Conservation (phyloP, 1,140 invertebrate species). For the Aculops lycopersici region DNA sequence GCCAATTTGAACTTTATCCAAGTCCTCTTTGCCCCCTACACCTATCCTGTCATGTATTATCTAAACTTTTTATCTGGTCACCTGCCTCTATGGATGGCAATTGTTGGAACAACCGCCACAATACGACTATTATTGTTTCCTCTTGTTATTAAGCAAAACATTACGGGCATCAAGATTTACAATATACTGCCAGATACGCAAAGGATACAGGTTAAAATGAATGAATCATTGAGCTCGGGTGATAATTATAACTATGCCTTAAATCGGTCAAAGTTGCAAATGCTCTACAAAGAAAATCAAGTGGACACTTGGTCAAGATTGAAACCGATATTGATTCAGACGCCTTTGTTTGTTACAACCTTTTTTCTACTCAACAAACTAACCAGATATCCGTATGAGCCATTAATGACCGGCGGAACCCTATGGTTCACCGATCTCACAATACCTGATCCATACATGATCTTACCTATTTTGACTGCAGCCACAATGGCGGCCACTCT, state of each 20-base stretch:
- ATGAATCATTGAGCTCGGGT: constrained; percentile 38
- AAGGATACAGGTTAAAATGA: constrained; percentile 39
- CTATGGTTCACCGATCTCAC: constrained; percentile 78
- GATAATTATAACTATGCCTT: constrained; percentile 40
- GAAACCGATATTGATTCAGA: constrained; percentile 43
- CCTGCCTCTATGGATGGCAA: constrained; percentile 64
- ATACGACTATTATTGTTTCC: constrained; percentile 43
- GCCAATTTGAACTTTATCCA: background rate
- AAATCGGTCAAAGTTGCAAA: constrained; percentile 34
- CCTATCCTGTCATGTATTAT: constrained; percentile 14
- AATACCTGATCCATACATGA: constrained; percentile 50
- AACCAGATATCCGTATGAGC: constrained; percentile 53
- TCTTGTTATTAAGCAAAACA: constrained; percentile 38
- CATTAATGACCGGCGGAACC: constrained; percentile 51
- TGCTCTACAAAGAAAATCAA: constrained; percentile 42
- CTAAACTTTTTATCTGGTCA: constrained; percentile 46
- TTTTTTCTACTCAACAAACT: constrained; percentile 49
- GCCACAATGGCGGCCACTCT: constrained; percentile 42
- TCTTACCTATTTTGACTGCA: constrained; percentile 51
- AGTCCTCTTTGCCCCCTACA: background rate
- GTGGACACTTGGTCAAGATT: constrained; percentile 46
- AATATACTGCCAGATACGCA: constrained; percentile 43
- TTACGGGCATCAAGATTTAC: constrained; percentile 8
- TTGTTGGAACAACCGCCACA: constrained; percentile 40
- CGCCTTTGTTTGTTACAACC: constrained; percentile 61